phyloP scores from a whole-genome alignment of 2,113 vertebrate genomes.

The Misgurnus anguillicaudatus region DNA sequence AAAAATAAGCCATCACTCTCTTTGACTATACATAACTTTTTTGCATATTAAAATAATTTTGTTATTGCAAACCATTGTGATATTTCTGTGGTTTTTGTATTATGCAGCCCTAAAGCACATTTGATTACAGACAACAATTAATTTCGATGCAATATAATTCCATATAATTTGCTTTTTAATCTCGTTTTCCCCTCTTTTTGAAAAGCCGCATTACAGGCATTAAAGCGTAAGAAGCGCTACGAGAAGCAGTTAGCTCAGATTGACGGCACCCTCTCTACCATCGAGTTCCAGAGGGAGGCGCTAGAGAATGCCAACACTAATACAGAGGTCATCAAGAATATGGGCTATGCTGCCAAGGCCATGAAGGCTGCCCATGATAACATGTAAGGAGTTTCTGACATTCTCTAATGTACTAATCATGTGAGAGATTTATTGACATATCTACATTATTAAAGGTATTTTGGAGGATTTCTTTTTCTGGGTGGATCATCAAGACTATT shows the following conservation, averaged over 20 bases:
- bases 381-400: constrained; percentile 79
- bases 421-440: too few relatives aligned
- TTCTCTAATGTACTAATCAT: too few relatives aligned
- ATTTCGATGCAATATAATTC: background rate
- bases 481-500: too few relatives aligned
- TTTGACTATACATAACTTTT: too few relatives aligned
- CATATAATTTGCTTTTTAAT: background rate
- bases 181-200: background rate
- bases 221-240: constrained; percentile 97
- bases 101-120: background rate
- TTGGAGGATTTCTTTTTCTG: too few relatives aligned
- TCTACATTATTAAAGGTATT: too few relatives aligned
- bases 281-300: constrained; percentile 96
- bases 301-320: constrained; percentile 99
- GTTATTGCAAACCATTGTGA: too few relatives aligned
- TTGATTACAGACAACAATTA: background rate
- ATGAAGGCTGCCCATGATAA: constrained; percentile 97
- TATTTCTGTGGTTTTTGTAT: too few relatives aligned
- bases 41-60: too few relatives aligned
- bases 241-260: constrained; percentile 97
- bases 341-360: constrained; percentile 94
- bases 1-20: too few relatives aligned
- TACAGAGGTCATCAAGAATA: constrained; percentile 98
- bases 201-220: constrained; percentile 90
- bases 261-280: constrained; percentile 93